These are phyloP conservation scores for Ceriagrion tenellum DNA, from an alignment of 2,888 invertebrate genomes.

Conservation along the genomic window DNA sequence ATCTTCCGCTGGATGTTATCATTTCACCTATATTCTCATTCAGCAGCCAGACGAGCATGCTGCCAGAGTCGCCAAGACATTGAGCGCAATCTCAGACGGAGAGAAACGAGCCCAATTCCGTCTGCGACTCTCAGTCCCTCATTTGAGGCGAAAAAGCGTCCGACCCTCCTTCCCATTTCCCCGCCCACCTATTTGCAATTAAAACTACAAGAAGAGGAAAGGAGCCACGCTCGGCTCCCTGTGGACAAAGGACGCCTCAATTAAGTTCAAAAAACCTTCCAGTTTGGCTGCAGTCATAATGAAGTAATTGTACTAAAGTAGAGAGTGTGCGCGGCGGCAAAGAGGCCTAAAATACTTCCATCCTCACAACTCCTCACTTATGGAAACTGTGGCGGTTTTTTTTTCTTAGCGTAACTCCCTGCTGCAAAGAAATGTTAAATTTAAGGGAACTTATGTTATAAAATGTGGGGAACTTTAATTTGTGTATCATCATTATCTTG, in stretches of 20 bases:
- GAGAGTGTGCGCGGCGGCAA: neutral
- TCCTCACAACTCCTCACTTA: neutral
- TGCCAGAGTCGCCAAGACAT: neutral
- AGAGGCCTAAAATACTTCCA: neutral
- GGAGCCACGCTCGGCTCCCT: neutral
- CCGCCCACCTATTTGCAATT: neutral
- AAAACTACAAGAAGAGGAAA: slow-evolving; percentile 8
- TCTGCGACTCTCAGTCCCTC: neutral
- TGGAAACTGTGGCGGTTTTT: neutral
- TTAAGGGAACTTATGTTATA: neutral
- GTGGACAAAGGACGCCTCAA: neutral
- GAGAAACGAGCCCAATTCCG: neutral
- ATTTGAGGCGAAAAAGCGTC: neutral
- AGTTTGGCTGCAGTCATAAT: slow-evolving; percentile 3
- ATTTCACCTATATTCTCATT: neutral
- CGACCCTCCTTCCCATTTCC: neutral
- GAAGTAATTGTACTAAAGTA: neutral
- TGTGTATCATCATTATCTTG: no score
- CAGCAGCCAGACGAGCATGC: neutral
- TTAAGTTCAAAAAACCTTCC: neutral
- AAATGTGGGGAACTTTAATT: no score
- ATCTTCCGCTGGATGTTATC: neutral
- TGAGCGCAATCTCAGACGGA: neutral
- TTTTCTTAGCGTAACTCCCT: neutral
- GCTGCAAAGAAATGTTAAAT: neutral